Evolutionary conservation across 2,113 vertebrate species (phyloP), one percentile per base, ranked within the genome.

Genomic region (Anas platyrhynchos): DNA sequence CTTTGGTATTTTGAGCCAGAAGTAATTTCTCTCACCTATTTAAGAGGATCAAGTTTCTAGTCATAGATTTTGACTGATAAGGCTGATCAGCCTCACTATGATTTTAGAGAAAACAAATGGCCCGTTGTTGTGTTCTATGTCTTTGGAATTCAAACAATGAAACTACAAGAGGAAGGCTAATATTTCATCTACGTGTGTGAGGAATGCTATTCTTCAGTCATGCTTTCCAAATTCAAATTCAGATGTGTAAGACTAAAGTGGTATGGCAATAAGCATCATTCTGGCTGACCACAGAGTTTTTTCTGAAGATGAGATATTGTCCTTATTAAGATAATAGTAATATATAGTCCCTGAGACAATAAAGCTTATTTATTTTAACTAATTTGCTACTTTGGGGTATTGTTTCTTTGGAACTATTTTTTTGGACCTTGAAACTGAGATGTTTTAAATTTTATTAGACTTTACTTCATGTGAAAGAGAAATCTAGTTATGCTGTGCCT

Each of bases 11-110:
- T 65, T 83, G 34, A 66, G 2, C 8, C 14, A 62, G 32, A 73
- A 80, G 58, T 56, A 86, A 86, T 86, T 90, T 85, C 12, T 72
- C 22, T 92, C 66, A 44, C 7, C 8, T 7, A 83, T 94, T 92
- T 62, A 62, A 76, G 67, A 61, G 10, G 29, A 80, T 32, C 22
- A 73, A 20, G 11, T 61, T 83, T 73, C 43, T 86, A 83, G n/a
- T 34, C 18, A 78, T 44, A 87, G 50, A 9, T 27, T 76, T 59
- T 46, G 27, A 13, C 12, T 69, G 71, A 88, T 80, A n/a, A 73
- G 34, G 26, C 14, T 0, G 4, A 56, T 67, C 32, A 59, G 15
- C 36, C 67, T 38, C 48, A 76, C 0, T 0, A 32, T 9, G 34
- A 55, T 86, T 93, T 83, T 38, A 73, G 17, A 32, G 48, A 66